Conservation (phyloP, 2,113 vertebrate species). For the Phalacrocorax brasilianus region DNA sequence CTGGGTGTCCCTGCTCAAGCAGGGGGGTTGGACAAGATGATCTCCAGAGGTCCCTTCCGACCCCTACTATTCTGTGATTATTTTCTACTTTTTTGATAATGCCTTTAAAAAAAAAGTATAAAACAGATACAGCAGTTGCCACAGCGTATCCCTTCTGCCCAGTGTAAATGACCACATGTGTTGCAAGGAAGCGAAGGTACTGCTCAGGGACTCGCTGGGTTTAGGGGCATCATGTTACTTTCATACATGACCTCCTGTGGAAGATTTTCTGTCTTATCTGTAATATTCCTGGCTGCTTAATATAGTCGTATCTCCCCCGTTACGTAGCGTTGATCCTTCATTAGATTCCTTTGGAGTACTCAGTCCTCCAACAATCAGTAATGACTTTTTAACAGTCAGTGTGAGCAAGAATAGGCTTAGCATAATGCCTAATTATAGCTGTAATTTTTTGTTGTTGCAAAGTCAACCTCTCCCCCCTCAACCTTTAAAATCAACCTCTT, state of each 20-base stretch:
- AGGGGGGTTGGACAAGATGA: no score
- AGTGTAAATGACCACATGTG: not conserved
- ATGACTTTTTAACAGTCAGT: not conserved
- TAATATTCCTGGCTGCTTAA: not conserved
- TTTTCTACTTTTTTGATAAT: not conserved
- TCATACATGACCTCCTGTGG: not conserved
- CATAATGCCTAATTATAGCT: not conserved
- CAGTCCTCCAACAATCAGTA: not conserved
- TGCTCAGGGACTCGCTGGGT: not conserved
- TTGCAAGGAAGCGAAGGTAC: not conserved
- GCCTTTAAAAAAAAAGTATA: not conserved
- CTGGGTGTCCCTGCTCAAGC: not conserved
- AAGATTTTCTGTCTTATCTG: not conserved
- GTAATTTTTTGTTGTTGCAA: not conserved
- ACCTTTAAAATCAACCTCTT: constrained; percentile 6
- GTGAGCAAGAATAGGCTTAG: not conserved
- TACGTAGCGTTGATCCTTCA: not conserved
- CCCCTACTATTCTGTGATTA: not conserved
- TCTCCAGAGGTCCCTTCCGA: no score
- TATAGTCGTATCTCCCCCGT: not conserved
- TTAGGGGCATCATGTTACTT: not conserved
- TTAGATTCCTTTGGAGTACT: not conserved
- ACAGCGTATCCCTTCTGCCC: not conserved
- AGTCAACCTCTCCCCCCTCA: not conserved
- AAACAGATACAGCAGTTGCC: not conserved